Evolutionary conservation across 2,113 vertebrate genomes (phyloP).

Genomic region (Sapayoa aenigma): DNA sequence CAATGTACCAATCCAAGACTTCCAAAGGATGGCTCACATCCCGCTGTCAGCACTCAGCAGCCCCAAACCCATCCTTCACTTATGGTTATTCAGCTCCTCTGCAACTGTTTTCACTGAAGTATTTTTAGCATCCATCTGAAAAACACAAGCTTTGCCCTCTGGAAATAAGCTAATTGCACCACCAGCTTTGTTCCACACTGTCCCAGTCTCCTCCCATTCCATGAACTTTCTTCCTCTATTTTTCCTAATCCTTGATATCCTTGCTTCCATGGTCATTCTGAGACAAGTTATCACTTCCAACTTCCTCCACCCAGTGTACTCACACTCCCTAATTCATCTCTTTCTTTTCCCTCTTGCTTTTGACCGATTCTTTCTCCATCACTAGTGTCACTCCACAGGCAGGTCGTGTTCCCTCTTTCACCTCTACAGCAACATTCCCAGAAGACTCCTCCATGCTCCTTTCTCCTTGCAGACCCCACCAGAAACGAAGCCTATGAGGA

Average conservation of each 20-base stretch:
- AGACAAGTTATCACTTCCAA: background rate
- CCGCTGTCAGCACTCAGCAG: background rate
- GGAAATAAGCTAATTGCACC: background rate
- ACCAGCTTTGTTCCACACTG: background rate
- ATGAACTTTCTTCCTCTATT: background rate
- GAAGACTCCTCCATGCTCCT: background rate
- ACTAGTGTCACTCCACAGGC: background rate
- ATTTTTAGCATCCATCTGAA: constrained; percentile 46
- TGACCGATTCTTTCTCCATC: background rate
- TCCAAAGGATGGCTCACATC: background rate
- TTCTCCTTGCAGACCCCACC: background rate
- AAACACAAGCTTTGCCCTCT: background rate
- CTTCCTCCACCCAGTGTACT: background rate
- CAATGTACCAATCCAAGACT: background rate
- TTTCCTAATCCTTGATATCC: background rate
- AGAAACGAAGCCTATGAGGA: background rate
- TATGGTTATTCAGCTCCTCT: background rate
- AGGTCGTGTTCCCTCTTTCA: background rate
- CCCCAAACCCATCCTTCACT: background rate
- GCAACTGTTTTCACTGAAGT: constrained; percentile 12
- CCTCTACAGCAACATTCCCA: background rate
- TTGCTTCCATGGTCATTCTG: background rate
- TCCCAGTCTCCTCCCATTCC: background rate
- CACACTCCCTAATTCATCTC: background rate
- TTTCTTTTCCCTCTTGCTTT: background rate